Evolutionary conservation across 2,113 vertebrate genomes (phyloP).

Genomic region (Epinephelus cyanopodus): DNA sequence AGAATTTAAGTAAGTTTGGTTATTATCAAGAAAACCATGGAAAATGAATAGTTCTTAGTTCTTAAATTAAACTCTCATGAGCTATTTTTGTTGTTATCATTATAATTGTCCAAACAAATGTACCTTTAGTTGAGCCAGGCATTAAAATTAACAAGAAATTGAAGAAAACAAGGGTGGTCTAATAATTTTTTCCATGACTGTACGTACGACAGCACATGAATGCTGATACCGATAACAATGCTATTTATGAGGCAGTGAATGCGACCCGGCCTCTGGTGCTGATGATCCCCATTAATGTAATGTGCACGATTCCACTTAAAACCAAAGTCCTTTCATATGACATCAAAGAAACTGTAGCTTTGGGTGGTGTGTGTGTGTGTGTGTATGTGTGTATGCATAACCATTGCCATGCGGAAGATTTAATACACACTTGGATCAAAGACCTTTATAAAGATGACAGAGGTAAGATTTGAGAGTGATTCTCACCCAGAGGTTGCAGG

Average conservation of each 20-base stretch:
- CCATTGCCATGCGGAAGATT: slow-evolving; percentile 44
- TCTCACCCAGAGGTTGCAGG: slow-evolving; percentile 58
- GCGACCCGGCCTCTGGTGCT: slow-evolving; percentile 52
- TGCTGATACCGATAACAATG: slow-evolving; percentile 82
- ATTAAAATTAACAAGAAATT: too few relatives aligned
- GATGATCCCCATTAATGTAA: slow-evolving; percentile 61
- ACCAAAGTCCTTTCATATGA: slow-evolving; percentile 58
- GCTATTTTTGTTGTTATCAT: too few relatives aligned
- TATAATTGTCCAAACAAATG: too few relatives aligned
- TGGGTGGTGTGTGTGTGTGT: slow-evolving; percentile 26
- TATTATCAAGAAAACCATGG: too few relatives aligned
- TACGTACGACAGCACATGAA: slow-evolving; percentile 82
- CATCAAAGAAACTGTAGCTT: slow-evolving; percentile 66
- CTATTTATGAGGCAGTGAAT: slow-evolving; percentile 78
- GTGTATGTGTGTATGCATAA: slow-evolving; percentile 18
- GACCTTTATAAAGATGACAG: slow-evolving; percentile 66
- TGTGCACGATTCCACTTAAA: slow-evolving; percentile 54
- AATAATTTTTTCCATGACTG: too few relatives aligned
- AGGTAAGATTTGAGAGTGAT: slow-evolving; percentile 44
- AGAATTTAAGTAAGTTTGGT: too few relatives aligned
- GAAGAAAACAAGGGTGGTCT: too few relatives aligned
- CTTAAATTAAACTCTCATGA: too few relatives aligned
- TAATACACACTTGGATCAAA: slow-evolving; percentile 66
- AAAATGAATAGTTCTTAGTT: too few relatives aligned
- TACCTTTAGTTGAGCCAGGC: too few relatives aligned